Evolutionary conservation across 2,113 vertebrate genomes (phyloP).

Genomic region (Pseudois nayaur): DNA sequence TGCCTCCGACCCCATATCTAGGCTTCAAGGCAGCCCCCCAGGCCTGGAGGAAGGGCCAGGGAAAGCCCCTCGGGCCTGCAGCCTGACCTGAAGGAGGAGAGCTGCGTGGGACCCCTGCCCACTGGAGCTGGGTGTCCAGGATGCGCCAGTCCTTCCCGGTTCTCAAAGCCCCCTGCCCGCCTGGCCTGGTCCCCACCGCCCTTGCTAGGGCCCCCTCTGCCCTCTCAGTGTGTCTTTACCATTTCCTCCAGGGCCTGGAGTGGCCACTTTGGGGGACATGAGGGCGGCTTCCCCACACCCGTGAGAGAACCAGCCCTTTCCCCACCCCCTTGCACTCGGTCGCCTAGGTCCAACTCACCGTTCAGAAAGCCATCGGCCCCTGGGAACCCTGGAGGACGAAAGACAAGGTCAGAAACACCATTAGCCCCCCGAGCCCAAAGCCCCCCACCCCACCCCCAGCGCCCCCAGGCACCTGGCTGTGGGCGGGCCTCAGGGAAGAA

Average conservation of each 20-base stretch:
- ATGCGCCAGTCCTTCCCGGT: no score
- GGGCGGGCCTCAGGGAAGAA: background rate
- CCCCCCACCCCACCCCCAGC: fast-evolving
- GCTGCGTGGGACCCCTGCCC: background rate
- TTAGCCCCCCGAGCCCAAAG: background rate
- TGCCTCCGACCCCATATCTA: background rate
- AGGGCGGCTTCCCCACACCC: background rate
- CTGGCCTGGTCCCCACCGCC: background rate
- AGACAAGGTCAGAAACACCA: background rate
- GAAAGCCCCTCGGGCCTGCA: background rate
- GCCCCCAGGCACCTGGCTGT: constrained; percentile 19
- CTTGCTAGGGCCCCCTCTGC: background rate
- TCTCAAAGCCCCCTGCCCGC: background rate
- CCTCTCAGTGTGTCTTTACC: background rate
- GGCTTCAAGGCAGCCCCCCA: background rate
- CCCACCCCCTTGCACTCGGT: background rate
- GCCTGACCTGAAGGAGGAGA: constrained; percentile 20
- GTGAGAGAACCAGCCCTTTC: background rate
- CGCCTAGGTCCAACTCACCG: background rate
- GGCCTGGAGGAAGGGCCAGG: constrained; percentile 10
- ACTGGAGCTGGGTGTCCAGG: no score
- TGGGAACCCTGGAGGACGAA: constrained; percentile 9
- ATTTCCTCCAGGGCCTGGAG: background rate
- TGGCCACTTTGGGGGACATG: background rate
- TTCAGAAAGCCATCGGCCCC: background rate